Evolutionary conservation across 92 coral and sea anemone species (phyloP), one percentile per base, ranked within the genome.

Genomic region (Porites divaricata): DNA sequence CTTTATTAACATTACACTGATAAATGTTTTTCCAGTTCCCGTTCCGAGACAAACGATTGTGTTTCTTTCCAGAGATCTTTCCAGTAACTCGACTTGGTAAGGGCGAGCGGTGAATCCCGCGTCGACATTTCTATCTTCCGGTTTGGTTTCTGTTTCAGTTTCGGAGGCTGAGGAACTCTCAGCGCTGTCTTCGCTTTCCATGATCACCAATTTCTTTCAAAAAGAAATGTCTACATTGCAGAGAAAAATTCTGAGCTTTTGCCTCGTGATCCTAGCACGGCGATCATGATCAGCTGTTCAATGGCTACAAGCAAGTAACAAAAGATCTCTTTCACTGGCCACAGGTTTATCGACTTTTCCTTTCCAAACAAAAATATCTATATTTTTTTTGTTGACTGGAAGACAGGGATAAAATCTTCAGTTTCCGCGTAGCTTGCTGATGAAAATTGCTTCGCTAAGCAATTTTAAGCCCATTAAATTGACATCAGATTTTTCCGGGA

Each of bases 21-120:
- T 97, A 57, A 97, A 97, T 5, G 99, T 97, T 77, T 97, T 97
- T 8, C 99, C 99, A 4, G 99, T 97, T 13, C 99, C 99, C 17
- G 99, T 97, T 0, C 99, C 99, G 7, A 97, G 88, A 59, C 98
- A 97, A 19, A 97, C 98, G 16, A 97, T 93, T 19, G 94, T 93
- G 72, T 97, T 95, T 67, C 82, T 91, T 83, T 85, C 78, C 77
- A 85, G 63, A 15, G 97, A 97, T 26, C 86, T 88, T 8, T 88
- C 89, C 0, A 97, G 89, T 8, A 97, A 90, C 68, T 97, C 99
- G 2, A 90, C 86, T 75, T 97, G 99, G 56, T 97, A 97, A 1
- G 98, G 98, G 11, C 99, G 89, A 10, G 99, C 85, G 14, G n/a
- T 50, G 7, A 92, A 20, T 8, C 25, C 81, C 45, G 45, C 45